A percentile compares a stretch with the other conserved stretches of the same genome.
phyloP scores from a whole-genome alignment of 1,140 invertebrate genomes.

The Periplaneta americana region DNA sequence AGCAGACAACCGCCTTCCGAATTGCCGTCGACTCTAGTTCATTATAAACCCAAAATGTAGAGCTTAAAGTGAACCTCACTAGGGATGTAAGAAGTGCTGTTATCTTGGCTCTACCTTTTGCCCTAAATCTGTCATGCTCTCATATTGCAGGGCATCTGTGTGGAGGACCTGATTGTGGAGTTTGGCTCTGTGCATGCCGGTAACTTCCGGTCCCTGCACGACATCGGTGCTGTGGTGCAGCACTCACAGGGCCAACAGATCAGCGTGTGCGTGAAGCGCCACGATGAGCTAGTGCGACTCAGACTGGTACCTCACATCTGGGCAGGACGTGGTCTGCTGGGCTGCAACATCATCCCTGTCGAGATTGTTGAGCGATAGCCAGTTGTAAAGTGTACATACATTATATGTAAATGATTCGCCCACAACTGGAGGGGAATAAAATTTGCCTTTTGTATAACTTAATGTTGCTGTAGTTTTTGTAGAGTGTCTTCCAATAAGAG shows the following conservation, averaged over 20 bases:
- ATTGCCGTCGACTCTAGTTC: too few species aligned
- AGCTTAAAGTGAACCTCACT: too few species aligned
- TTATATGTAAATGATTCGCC: too few species aligned
- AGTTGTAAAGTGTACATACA: too few species aligned
- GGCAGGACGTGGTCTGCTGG: conserved; percentile 67
- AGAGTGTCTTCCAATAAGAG: too few species aligned
- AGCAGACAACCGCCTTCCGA: too few species aligned
- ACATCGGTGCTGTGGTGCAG: conserved; percentile 57
- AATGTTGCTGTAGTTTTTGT: too few species aligned
- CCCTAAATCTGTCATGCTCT: conserved; percentile 8
- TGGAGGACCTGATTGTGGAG: conserved; percentile 66
- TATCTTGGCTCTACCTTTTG: background rate
- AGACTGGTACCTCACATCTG: conserved; percentile 62
- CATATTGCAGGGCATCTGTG: conserved; percentile 63
- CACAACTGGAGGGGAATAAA: too few species aligned
- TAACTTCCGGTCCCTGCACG: conserved; percentile 66
- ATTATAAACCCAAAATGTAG: too few species aligned
- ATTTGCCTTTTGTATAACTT: too few species aligned
- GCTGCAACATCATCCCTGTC: conserved; percentile 60
- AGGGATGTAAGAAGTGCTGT: background rate
- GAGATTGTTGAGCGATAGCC: conserved; percentile 44
- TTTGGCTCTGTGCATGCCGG: conserved; percentile 75
- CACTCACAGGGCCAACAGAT: conserved; percentile 62
- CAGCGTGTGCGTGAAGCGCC: conserved; percentile 52
- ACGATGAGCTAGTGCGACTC: conserved; percentile 41